These are phyloP conservation scores for Diplodus puntazzo DNA, from an alignment of 2,797 vertebrate genomes.

Conservation along the genomic window DNA sequence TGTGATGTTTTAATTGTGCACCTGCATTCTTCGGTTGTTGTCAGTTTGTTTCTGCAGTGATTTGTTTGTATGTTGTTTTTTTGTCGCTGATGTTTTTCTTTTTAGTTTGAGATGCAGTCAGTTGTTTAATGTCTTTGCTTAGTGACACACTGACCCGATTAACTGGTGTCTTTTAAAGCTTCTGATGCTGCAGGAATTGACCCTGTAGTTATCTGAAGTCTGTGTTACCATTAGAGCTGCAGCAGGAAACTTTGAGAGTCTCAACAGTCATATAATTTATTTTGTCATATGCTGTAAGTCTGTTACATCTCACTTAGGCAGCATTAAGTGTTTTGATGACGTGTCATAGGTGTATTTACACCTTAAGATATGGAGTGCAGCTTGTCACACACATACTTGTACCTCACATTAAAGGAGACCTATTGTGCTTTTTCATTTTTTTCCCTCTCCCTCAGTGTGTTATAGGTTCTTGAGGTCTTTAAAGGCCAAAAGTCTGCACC, in stretches of 20 bases:
- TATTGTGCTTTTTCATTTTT: no score
- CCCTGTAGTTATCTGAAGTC: background rate
- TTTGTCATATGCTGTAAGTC: background rate
- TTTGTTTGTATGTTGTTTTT: conserved; percentile 26
- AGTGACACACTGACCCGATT: no score
- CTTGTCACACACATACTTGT: background rate
- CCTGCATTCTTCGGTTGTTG: conserved; percentile 69
- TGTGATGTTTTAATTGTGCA: conserved; percentile 76
- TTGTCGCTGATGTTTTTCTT: background rate
- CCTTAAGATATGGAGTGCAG: background rate
- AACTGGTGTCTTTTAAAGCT: background rate
- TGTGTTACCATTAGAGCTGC: background rate
- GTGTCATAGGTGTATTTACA: background rate
- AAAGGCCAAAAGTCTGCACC: no score
- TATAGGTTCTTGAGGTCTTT: no score
- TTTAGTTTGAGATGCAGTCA: conserved; percentile 10
- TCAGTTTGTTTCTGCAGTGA: conserved; percentile 25
- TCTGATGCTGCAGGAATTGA: conserved; percentile 2
- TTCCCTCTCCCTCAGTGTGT: no score
- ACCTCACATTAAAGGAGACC: background rate
- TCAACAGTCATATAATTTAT: background rate
- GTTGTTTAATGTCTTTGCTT: conserved; percentile 19
- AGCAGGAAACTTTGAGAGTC: background rate
- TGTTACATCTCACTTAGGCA: background rate
- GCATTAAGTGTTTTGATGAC: background rate